Base-by-base conservation (phyloP, 2,113 vertebrate genomes). In the Rostratula benghalensis region DNA sequence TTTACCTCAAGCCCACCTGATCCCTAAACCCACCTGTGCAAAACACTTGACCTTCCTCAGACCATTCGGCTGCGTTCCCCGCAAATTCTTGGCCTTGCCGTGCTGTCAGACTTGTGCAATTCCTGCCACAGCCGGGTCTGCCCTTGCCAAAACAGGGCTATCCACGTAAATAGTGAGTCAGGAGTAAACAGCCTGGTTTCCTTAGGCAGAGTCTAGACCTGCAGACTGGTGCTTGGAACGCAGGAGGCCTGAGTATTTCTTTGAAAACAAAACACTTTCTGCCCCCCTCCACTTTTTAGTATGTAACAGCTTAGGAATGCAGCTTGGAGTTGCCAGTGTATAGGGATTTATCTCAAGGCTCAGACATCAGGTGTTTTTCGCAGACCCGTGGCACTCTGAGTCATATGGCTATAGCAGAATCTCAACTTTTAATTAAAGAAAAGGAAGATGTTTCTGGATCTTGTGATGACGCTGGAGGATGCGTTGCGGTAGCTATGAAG, bases 81-180 rank as follows among this genome's bases (percentile, higher is more conserved):
- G 31, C 35, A 8, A 39, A 75, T 67, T 79, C 31, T 56, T 6
- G 1, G 2, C 21, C 2, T 1, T 30, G 61, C 33, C 2, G 1
- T 35, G 57, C n/a, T 4, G 3, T 64, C 46, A 4, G 80, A 4
- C 43, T 70, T 18, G 33, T 22, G 56, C 45, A 35, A 31, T 1
- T 9, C 39, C n/a, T 4, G 27, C 43, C 56, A 6, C 21, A 5
- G 41, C 7, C 8, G 10, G 41, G 37, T 89, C 80, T 1, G 3
- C 3, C 27, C 50, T 71, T 89, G 6, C 59, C 54, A 24, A 48
- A 65, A 59, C 67, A 76, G 70, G 50, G 54, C 0, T 1, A 65
- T 22, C 35, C 41, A 19, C 54, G 37, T 20, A 30, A 61, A 35
- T 1, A 17, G 39, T 16, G 43, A 30, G 25, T 69, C 23, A 20